Conservation (phyloP, 1,140 invertebrate species). For the Bombus soroeensis region DNA sequence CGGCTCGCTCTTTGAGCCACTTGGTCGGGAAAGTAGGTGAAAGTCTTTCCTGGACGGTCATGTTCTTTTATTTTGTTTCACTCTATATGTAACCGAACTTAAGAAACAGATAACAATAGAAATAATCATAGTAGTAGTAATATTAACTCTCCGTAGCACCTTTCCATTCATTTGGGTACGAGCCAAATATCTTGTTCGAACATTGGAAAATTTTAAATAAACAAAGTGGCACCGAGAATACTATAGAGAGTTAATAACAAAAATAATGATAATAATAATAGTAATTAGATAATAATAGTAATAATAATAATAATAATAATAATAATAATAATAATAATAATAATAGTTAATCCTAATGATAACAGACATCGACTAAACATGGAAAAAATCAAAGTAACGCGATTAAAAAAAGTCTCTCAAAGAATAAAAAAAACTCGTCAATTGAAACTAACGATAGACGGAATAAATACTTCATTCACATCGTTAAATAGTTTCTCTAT, state of each 20-base stretch:
- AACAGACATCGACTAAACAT: neutral
- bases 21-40: constrained; percentile 66
- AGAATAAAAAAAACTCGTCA: neutral
- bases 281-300: neutral
- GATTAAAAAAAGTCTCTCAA: too few relatives aligned
- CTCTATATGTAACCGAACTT: neutral
- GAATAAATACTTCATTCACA: constrained; percentile 2
- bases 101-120: neutral
- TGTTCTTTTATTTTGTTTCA: constrained; percentile 52
- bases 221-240: neutral
- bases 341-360: neutral
- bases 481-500: neutral
- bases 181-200: neutral
- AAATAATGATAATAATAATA: neutral
- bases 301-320: neutral
- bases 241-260: neutral
- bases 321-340: neutral
- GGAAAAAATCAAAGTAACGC: neutral
- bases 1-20: constrained; percentile 47
- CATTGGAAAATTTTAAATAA: neutral
- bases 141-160: neutral
- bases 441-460: neutral
- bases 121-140: neutral
- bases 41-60: constrained; percentile 68
- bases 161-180: neutral